These are phyloP conservation scores for Hemibagrus guttatus DNA, from an alignment of 2,797 vertebrate species.

Conservation along the genomic window DNA sequence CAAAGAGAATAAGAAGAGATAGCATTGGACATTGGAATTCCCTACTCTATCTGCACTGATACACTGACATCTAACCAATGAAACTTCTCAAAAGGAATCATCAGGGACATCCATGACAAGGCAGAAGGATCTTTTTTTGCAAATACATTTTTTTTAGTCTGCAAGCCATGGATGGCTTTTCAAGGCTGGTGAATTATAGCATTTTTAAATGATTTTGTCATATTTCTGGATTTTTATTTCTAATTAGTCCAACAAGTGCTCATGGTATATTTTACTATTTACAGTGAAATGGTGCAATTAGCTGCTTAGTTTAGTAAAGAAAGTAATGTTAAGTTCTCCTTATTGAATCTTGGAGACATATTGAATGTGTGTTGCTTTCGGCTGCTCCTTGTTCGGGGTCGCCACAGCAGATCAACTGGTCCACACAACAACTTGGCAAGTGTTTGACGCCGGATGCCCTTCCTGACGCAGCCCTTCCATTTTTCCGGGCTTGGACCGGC, in stretches of 20 bases:
- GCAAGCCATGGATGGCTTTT: neutral
- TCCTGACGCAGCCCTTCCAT: too few species aligned
- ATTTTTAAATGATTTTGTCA: conserved; percentile 18
- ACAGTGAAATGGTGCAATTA: neutral
- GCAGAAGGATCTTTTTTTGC: conserved; percentile 19
- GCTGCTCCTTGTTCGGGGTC: too few species aligned
- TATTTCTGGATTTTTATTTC: conserved; percentile 9
- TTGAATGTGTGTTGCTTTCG: too few species aligned
- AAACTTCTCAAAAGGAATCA: conserved; percentile 21
- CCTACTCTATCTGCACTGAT: conserved; percentile 31
- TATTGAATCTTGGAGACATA: neutral
- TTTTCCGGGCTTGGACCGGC: too few species aligned
- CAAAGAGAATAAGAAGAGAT: conserved; percentile 30
- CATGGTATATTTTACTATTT: neutral
- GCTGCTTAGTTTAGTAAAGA: neutral
- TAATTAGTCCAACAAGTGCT: neutral
- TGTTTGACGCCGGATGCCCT: too few species aligned
- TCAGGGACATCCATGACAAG: conserved; percentile 31
- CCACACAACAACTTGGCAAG: too few species aligned
- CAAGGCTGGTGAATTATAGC: conserved; percentile 16
- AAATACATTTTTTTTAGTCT: conserved; percentile 15
- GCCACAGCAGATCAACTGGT: too few species aligned
- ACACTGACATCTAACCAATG: neutral
- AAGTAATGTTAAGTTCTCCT: neutral
- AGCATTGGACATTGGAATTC: conserved; percentile 34